Evolutionary conservation across 37 sponge, comb jelly and placozoan genomes (phyloP), one percentile per base, ranked within the genome.

Genomic region (Crambe crambe): DNA sequence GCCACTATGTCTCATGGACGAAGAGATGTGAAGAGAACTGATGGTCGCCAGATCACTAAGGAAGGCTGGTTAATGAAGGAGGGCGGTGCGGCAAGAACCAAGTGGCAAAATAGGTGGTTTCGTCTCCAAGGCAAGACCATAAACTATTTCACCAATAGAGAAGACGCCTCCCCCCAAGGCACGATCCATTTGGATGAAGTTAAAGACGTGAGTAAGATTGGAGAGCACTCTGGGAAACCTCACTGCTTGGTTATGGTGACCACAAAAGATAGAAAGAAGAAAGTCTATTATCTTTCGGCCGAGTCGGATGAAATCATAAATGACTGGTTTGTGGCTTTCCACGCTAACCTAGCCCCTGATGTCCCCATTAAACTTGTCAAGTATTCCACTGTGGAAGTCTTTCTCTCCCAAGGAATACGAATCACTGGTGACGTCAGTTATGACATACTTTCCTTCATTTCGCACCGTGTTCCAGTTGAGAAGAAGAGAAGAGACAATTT

Each of bases 11-110:
- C 51, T 12, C 12, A 6, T 47, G 51, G 51, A 47, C 6, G 51
- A 47, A 47, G 51, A 47, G 51, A 47, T 47, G 12, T 12, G 51
- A 68, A 68, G 76, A 58, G 40, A 60, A 76, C 61, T 10, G 61
- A 76, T 22, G 80, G 68, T 1, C 12, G 35, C 6, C 68, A 18
- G 40, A 58, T 60, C 67, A 56, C 51, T 0, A 83, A 74, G 35
- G 89, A 88, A 26, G 93, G 93, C 25, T 85, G 86, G 89, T 69
- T 92, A 42, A 42, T 76, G 23, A 92, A 92, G 56, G 89, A 88
- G 47, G 89, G 93, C 2, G 89, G 93, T 0, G 75, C 72, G 29
- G 65, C 80, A 2, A 38, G 57, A 26, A 71, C 22, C 56, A 80
- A 83, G 58, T 92, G 93, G 93, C 93, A 92, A 69, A 40, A 36